Base-by-base conservation (phyloP, 2,797 vertebrate species). In the Gambelia wislizenii region DNA sequence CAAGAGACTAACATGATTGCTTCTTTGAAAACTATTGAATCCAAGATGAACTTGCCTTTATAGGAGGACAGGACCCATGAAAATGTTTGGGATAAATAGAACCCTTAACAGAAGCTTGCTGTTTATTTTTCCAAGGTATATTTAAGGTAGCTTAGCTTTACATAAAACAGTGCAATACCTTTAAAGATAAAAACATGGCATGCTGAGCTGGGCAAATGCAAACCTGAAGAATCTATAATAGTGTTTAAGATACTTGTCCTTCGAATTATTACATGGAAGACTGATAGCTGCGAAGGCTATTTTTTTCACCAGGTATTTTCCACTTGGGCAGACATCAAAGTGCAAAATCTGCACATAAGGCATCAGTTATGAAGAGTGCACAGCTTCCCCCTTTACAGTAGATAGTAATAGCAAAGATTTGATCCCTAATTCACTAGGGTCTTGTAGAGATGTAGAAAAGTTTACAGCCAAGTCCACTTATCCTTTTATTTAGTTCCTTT, bases 121-220 rank as follows among this genome's bases (percentile, higher is more conserved):
- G 76, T 85, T 75, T 77, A 22, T 36, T 94, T 93, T 94, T 42
- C 90, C 74, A 90, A 89, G 33, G 10, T 86, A 1, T 87, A 69
- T 87, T 91, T 87, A 86, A 91, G 70, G 79, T 84, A 27, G 84
- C 54, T 16, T 75, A 47, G 72, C 44, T 87, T 54, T 80, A 36
- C 89, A 67, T 85, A 87, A 89, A 93, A 67, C 72, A 79, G 20
- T 47, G 44, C 67, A 30, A 91, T 88, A 86, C 79, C 83, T 82
- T 69, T 86, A 74, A 59, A 88, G 89, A 89, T 84, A 88, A 93
- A 56, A 25, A 88, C 14, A 85, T 10, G 54, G 49, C 10, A 74
- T 6, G 3, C 1, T 69, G 75, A 49, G n/a, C 0, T 0, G 86
- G 14, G 91, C 42, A 89, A 90, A 54, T 39, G 18, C 67, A 85